Evolutionary conservation across 2,113 vertebrate genomes (phyloP), one percentile per base, ranked within the genome.

Genomic region (Leiothrix lutea): DNA sequence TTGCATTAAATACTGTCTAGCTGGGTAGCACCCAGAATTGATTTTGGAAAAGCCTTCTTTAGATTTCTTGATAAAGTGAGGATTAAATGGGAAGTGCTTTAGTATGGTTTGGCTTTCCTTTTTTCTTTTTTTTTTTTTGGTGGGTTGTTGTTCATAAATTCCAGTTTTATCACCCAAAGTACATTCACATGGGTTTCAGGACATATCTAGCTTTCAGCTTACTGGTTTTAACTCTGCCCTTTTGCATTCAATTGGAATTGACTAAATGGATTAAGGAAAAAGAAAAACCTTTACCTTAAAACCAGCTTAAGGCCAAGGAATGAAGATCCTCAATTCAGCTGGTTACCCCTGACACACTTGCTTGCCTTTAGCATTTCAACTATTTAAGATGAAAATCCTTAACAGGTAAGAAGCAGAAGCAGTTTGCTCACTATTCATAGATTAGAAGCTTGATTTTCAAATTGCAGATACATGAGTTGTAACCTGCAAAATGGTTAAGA

Each of bases 281-380:
- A n/a, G n/a, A n/a, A 86, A 94, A 90, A 62, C 36, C 71, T 53
- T 72, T 77, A 45, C 86, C n/a, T 94, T 79, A 86, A 91, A 95
- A 72, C 23, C 40, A 36, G 31, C 53, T 92, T 86, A 80, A 69
- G 74, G 44, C 48, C 66, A 78, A 70, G 72, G 54, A 80, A 36
- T 42, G 13, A 89, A 86, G 54, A 73, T 80, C 42, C 14, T 17
- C 12, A 31, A 21, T 83, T 80, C 38, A 77, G 26, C 45, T 77
- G 35, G 38, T 74, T 94, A 50, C 25, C 36, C 36, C 72, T 80
- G 64, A 28, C 50, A 65, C 15, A 5, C 35, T 58, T 40, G 26
- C 35, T 65, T 53, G 56, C 44, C 33, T 93, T 90, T 40, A 88
- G 20, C 42, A 31, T 65, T 88, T 94, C 21, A 17, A 8, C 54